Evolutionary conservation across 2,888 invertebrate genomes (phyloP), one percentile per base, ranked within the genome.

Genomic region (Lasioglossum vierecki): DNA sequence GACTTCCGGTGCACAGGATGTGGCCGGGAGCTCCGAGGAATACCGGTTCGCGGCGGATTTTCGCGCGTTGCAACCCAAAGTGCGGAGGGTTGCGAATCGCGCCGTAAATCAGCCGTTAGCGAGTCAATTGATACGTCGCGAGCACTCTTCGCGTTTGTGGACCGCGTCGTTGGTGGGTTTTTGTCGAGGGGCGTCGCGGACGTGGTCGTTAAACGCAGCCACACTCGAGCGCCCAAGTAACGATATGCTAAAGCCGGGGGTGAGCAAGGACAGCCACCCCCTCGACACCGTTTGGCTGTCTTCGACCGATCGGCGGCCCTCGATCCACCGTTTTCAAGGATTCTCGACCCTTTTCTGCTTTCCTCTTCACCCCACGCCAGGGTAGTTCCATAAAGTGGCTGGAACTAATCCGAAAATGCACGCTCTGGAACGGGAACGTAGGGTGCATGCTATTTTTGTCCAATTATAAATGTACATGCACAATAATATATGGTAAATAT

Each of bases 171-270:
- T 78, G 80, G 78, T 30, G 82, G 84, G 86, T 91, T 89, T 91
- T 91, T 90, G 91, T 85, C 83, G 81, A 75, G 83, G 83, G 84
- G 76, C 68, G 84, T 78, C 73, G 85, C 77, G 74, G 66, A 79
- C 76, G 76, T 87, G 93, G 93, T 93, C 94, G 94, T 94, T 94
- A 94, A 94, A 93, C 91, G 94, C 94, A 94, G 94, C 92, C 93
- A 90, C 90, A 93, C 92, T 92, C 92, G 91, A 93, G 92, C 92
- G 91, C 89, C 90, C 88, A 92, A 92, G 94, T 94, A 94, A 94
- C 93, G 94, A 93, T 94, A 94, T 94, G 94, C 93, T 92, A 92
- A 93, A 93, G 92, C 90, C 70, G 86, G 66, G 75, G 87, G 73
- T 76, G 72, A 81, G 80, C 70, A 68, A 53, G 41, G 4, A n/a